phyloP scores from a whole-genome alignment of 2,888 invertebrate genomes.

The Caradrina kadenii region DNA sequence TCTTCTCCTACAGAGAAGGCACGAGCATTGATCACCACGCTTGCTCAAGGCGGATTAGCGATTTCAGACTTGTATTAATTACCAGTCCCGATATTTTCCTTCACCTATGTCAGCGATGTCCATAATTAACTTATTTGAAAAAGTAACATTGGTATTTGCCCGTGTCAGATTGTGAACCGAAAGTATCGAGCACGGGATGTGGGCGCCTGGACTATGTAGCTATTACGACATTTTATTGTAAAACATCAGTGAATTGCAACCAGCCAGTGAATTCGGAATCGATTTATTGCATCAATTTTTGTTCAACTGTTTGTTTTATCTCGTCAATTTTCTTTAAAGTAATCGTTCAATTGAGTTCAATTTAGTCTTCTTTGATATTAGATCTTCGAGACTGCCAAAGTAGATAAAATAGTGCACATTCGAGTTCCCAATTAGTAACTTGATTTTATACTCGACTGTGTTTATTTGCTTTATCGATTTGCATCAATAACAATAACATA shows the following conservation, averaged over 20 bases:
- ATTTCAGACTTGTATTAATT: too few relatives aligned
- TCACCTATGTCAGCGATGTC: too few relatives aligned
- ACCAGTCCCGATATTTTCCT: too few relatives aligned
- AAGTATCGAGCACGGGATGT: too few relatives aligned
- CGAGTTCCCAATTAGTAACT: constrained; percentile 17
- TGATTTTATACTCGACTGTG: not conserved
- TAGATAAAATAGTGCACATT: constrained; percentile 50
- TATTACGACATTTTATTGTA: not conserved
- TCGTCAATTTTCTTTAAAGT: constrained; percentile 54
- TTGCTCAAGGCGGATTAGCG: too few relatives aligned
- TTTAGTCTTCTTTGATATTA: constrained; percentile 48
- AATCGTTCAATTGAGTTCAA: constrained; percentile 65
- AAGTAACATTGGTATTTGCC: too few relatives aligned
- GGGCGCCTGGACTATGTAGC: too few relatives aligned
- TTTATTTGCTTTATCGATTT: constrained; percentile 21
- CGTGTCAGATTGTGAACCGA: too few relatives aligned
- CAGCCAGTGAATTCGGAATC: constrained; percentile 39
- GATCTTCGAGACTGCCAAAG: constrained; percentile 48
- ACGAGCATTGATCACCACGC: too few relatives aligned
- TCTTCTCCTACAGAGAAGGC: too few relatives aligned
- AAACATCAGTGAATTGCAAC: constrained; percentile 14
- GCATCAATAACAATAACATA: not conserved
- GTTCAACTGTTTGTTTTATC: constrained; percentile 47
- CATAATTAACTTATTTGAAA: too few relatives aligned
- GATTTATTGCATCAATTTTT: constrained; percentile 51